phyloP scores from a whole-genome alignment of 1,140 invertebrate genomes.

The Drosophila navojoa region DNA sequence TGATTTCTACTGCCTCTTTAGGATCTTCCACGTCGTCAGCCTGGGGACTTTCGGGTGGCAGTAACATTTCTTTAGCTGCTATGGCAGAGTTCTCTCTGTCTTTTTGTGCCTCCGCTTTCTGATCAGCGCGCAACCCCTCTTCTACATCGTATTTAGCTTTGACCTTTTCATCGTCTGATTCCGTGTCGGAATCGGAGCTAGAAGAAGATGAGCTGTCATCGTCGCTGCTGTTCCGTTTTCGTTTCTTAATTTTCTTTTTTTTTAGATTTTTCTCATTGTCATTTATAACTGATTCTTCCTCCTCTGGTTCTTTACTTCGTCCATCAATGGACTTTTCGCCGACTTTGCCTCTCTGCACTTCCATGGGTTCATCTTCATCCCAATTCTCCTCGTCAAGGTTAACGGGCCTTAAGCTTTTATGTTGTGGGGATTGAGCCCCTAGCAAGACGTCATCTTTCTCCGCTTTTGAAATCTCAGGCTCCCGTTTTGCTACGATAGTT shows the following conservation, averaged over 20 bases:
- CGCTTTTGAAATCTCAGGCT: constrained; percentile 66
- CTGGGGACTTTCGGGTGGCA: constrained; percentile 34
- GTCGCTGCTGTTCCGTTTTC: constrained; percentile 83
- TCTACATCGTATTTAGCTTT: constrained; percentile 84
- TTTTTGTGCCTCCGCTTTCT: constrained; percentile 60
- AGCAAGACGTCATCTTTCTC: constrained; percentile 58
- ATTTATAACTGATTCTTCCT: constrained; percentile 42
- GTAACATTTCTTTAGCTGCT: constrained; percentile 70
- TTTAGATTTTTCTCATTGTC: constrained; percentile 74
- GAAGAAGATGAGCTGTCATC: constrained; percentile 78
- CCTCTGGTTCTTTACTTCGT: neutral
- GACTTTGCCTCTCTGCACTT: constrained; percentile 34
- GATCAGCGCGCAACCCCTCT: constrained; percentile 57
- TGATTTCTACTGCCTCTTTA: constrained; percentile 9
- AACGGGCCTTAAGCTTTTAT: constrained; percentile 18
- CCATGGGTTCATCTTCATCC: constrained; percentile 79
- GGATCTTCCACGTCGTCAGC: neutral
- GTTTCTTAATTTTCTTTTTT: constrained; percentile 76
- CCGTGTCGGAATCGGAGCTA: constrained; percentile 69
- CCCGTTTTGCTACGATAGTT: constrained; percentile 66
- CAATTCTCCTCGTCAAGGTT: constrained; percentile 84
- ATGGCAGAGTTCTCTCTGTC: constrained; percentile 41
- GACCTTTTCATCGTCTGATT: constrained; percentile 76
- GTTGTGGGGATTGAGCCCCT: constrained; percentile 64
- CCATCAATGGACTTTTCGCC: constrained; percentile 8